Percentiles rank a stretch among this genome's conserved stretches.
Conservation (phyloP, 2,888 invertebrate species). For the Rapana venosa region DNA sequence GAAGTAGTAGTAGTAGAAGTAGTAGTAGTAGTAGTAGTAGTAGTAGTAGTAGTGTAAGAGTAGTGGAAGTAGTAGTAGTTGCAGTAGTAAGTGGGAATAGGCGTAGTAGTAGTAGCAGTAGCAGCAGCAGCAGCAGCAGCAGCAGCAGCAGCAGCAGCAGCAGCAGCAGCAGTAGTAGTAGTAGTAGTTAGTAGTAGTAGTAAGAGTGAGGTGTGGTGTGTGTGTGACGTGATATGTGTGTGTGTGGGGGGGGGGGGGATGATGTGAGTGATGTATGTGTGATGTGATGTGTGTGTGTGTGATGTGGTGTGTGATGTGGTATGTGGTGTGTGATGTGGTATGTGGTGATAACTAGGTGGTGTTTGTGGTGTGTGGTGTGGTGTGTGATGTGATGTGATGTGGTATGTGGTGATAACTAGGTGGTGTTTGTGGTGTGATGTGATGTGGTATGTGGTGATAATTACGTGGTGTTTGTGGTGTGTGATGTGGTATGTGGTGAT, state of each 20-base stretch:
- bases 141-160: constrained; percentile 19
- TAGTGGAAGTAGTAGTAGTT: no score
- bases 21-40: no score
- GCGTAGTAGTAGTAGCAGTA: not conserved
- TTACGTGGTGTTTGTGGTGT: not conserved
- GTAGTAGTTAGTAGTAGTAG: not conserved
- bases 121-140: not conserved
- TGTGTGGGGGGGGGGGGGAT: no score
- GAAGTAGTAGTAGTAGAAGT: no score
- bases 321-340: no score
- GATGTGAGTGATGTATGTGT: no score
- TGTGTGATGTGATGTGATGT: not conserved
- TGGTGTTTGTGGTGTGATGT: not conserved
- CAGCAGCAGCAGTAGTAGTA: constrained; percentile 26
- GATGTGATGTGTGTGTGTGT: no score
- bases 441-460: not conserved
- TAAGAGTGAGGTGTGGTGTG: no score
- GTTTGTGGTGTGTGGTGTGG: not conserved
- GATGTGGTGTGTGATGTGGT: no score
- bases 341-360: not conserved
- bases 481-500: not conserved
- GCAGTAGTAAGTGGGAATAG: not conserved
- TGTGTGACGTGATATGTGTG: no score
- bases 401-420: not conserved
- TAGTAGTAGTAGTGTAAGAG: constrained; percentile 10